Evolutionary conservation across 2,797 vertebrate species (phyloP), one percentile per base, ranked within the genome.

Genomic region (Psittacula derbiana): DNA sequence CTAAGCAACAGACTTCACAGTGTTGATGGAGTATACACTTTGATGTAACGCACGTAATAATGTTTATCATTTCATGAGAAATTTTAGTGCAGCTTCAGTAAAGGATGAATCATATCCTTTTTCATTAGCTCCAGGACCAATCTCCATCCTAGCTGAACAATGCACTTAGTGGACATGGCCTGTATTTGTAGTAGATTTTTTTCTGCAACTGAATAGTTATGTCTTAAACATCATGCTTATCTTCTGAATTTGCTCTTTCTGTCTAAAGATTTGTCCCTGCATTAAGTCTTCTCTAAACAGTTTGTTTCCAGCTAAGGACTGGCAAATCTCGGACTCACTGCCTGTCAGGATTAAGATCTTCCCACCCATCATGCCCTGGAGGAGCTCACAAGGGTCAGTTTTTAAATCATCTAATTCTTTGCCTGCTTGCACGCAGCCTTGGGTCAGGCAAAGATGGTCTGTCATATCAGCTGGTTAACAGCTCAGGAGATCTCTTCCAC

Each of bases 241-340:
- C n/a, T 83, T 86, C 79, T 40, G 31, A 28, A 92, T 90, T 80
- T 73, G 49, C 44, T 92, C 60, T 50, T 91, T 86, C 73, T 81
- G 53, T 31, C 47, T 24, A 20, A 91, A 81, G 44, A 46, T 83
- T 90, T 86, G 36, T 25, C 50, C 15, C 50, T 60, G 62, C 76
- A 69, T 73, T 86, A 92, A 83, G 62, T 38, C 50, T 69, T 81
- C 85, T 79, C 53, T 84, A 70, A 88, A 74, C 43, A 91, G 46
- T 87, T 71, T 86, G 41, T 83, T 92, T 80, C 41, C 72, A 93
- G n/a, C 40, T 72, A 58, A 76, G 49, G 27, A 66, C 46, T 33
- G 61, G 38, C 31, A 90, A 92, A 92, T 38, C 8, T 76, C 58
- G 69, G 69, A 70, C 58, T 86, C 8, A 1, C 46, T 72, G 41